Conservation (phyloP, 30 jellyfish, hydroid and myxozoan genomes). For the Turritopsis dohrnii region DNA sequence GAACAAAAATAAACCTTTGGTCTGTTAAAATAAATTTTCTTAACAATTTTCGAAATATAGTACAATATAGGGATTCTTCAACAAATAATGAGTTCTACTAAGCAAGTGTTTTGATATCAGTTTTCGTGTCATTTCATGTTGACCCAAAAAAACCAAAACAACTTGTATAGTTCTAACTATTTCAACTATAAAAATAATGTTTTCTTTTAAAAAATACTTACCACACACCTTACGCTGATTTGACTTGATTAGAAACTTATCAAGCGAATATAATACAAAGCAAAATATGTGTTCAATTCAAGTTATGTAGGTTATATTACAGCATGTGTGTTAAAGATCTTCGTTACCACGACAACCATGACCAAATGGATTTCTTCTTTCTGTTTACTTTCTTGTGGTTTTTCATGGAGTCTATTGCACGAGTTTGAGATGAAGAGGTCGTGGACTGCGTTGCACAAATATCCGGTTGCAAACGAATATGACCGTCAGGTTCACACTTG, state of each 20-base stretch:
- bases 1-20: no score
- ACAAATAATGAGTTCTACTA: no score
- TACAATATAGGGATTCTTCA: no score
- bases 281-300: neutral
- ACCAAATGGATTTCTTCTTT: neutral
- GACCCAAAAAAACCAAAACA: neutral
- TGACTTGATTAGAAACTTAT: neutral
- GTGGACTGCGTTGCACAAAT: slow-evolving; percentile 30
- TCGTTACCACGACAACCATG: slow-evolving; percentile 10
- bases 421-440: neutral
- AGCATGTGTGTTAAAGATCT: neutral
- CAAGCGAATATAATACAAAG: neutral
- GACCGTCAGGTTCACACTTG: slow-evolving; percentile 73
- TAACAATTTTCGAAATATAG: no score
- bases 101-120: no score
- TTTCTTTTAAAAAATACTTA: neutral
- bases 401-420: neutral
- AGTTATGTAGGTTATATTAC: no score
- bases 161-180: neutral
- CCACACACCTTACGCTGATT: neutral
- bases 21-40: no score
- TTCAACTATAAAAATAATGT: neutral
- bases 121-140: no score
- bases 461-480: slow-evolving; percentile 63
- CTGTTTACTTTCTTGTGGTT: neutral